Conservation (phyloP, 2,888 invertebrate species). For the Orthosia incerta region DNA sequence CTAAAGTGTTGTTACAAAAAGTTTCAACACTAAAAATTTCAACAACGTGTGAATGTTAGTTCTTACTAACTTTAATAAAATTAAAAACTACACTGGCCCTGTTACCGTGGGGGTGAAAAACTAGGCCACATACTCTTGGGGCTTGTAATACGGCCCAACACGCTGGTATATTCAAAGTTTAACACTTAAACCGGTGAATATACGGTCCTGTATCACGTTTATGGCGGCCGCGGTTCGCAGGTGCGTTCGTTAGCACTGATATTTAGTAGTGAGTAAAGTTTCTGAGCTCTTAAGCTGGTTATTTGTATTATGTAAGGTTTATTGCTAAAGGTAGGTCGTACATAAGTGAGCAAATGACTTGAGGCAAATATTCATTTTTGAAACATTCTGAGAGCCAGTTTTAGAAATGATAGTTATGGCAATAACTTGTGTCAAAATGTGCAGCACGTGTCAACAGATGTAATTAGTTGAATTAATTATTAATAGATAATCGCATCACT, state of each 20-base stretch:
- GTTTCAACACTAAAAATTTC: conserved; percentile 23
- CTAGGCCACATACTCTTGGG: conserved; percentile 65
- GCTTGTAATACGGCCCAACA: conserved; percentile 60
- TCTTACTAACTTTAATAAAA: conserved; percentile 65
- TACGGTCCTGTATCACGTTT: conserved; percentile 61
- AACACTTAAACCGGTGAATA: conserved; percentile 66
- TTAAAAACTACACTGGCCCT: conserved; percentile 63
- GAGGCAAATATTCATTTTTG: background rate
- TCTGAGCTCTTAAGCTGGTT: conserved; percentile 60
- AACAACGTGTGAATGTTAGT: conserved; percentile 64
- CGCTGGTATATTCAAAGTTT: conserved; percentile 68
- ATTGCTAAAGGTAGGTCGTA: conserved; percentile 1
- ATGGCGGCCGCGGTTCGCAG: conserved; percentile 57
- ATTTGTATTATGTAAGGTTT: conserved; percentile 41
- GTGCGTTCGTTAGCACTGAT: conserved; percentile 61
- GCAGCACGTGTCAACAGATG: too few species aligned
- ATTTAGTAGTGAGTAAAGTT: conserved; percentile 61
- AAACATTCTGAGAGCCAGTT: too few species aligned
- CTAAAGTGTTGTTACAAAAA: conserved; percentile 26
- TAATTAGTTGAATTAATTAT: too few species aligned
- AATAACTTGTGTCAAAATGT: too few species aligned
- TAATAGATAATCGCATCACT: too few species aligned
- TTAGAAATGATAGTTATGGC: too few species aligned
- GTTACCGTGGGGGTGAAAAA: conserved; percentile 62
- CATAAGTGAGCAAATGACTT: background rate